Evolutionary conservation across 1,140 invertebrate genomes (phyloP).

Genomic region (Procambarus virginalis): DNA sequence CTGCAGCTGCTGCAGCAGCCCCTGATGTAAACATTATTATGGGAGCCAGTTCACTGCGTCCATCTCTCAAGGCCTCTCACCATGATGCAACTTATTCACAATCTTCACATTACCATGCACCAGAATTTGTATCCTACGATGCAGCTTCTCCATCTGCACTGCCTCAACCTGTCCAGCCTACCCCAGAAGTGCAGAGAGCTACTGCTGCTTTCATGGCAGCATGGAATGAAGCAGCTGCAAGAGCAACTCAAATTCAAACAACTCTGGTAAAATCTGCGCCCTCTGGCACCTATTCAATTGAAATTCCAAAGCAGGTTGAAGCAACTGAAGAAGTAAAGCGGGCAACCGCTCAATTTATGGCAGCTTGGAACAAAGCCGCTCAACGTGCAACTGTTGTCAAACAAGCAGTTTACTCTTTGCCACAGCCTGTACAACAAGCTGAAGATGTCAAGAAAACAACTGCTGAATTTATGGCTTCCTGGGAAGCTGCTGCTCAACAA

Average conservation of each 20-base stretch:
- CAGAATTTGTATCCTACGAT: neutral
- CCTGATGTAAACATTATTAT: conserved; percentile 50
- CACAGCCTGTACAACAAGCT: conserved; percentile 16
- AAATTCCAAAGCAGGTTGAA: too few species aligned
- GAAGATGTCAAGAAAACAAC: conserved; percentile 33
- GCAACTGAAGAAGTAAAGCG: too few species aligned
- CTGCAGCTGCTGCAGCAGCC: conserved; percentile 32
- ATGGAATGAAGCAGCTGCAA: too few species aligned
- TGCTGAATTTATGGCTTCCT: conserved; percentile 42
- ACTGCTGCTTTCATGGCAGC: too few species aligned
- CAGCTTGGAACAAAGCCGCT: conserved; percentile 12
- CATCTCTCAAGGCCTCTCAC: neutral
- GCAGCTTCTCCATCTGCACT: neutral
- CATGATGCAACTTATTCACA: neutral
- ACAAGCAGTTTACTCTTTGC: neutral
- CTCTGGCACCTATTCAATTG: too few species aligned
- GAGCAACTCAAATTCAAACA: too few species aligned
- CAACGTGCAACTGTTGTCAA: neutral
- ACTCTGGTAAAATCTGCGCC: too few species aligned
- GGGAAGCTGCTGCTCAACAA: conserved; percentile 25
- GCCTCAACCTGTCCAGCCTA: too few species aligned
- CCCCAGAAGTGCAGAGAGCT: too few species aligned
- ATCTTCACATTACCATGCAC: neutral
- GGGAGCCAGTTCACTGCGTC: neutral
- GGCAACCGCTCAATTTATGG: conserved; percentile 30